A percentile compares a stretch with the other conserved stretches of the same genome.
Evolutionary conservation across 2,113 vertebrate genomes (phyloP).

Genomic region (Sturnira hondurensis): DNA sequence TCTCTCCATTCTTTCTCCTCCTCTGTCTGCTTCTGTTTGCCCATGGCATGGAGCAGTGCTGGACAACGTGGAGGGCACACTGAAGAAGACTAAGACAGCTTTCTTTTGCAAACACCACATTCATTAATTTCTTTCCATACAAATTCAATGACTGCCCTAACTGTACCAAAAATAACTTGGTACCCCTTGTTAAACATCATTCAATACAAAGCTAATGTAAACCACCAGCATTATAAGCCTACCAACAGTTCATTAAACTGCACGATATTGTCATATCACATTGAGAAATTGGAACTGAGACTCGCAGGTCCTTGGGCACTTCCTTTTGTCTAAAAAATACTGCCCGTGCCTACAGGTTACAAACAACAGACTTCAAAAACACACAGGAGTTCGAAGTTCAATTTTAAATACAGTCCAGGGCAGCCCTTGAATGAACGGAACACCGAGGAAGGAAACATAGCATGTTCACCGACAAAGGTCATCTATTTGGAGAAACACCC

Average conservation of each 20-base stretch:
- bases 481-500: background rate
- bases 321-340: background rate
- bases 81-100: background rate
- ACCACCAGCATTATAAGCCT: background rate
- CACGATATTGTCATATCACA: background rate
- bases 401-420: background rate
- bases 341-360: background rate
- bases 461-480: background rate
- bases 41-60: accelerated
- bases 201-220: slow-evolving; percentile 40
- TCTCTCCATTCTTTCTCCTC: background rate
- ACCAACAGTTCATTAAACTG: slow-evolving; percentile 33
- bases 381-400: background rate
- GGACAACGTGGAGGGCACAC: background rate
- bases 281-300: background rate
- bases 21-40: background rate
- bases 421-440: background rate
- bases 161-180: slow-evolving; percentile 17
- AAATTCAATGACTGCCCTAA: background rate
- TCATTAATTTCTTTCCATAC: slow-evolving; percentile 18
- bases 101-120: background rate
- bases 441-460: background rate
- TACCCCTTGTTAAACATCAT: slow-evolving; percentile 21
- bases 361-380: background rate
- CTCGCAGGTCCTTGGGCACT: background rate